Conservation (phyloP, 2,113 vertebrate species). For the Eretmochelys imbricata region DNA sequence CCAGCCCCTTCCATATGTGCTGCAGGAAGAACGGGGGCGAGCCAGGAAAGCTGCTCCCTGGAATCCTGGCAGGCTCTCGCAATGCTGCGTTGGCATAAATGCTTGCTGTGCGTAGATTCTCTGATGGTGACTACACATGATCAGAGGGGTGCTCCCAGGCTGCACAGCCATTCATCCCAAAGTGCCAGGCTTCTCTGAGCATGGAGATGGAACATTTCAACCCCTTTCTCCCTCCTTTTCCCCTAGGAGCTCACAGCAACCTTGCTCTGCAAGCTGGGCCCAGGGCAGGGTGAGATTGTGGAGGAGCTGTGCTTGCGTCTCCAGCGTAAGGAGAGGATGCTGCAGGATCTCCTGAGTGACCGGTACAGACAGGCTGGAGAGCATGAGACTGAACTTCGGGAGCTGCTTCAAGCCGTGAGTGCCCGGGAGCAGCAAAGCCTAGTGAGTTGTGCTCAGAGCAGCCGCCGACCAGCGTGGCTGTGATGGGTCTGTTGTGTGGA, state of each 20-base stretch:
- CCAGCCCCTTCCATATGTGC: background rate
- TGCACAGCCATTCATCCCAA: background rate
- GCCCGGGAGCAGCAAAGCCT: constrained; percentile 84
- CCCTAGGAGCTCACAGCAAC: constrained; percentile 86
- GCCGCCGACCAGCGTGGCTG: background rate
- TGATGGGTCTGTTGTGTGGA: background rate
- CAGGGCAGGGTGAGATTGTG: constrained; percentile 77
- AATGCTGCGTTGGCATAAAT: background rate
- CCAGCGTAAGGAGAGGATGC: constrained; percentile 89
- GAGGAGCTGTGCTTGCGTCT: constrained; percentile 88
- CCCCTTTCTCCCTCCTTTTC: background rate
- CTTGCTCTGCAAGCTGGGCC: constrained; percentile 82
- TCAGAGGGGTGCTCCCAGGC: background rate
- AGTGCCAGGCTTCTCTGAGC: background rate
- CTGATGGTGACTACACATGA: background rate
- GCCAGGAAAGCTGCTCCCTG: background rate
- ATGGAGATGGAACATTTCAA: background rate
- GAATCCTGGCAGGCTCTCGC: background rate
- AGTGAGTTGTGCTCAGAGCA: constrained; percentile 74
- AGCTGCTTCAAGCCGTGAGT: constrained; percentile 82
- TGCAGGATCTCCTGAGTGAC: constrained; percentile 88
- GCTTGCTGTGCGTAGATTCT: background rate
- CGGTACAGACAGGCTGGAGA: constrained; percentile 79
- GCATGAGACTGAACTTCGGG: constrained; percentile 86
- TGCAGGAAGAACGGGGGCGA: background rate